Conservation (phyloP, 2,888 invertebrate species). For the Ischnura elegans region DNA sequence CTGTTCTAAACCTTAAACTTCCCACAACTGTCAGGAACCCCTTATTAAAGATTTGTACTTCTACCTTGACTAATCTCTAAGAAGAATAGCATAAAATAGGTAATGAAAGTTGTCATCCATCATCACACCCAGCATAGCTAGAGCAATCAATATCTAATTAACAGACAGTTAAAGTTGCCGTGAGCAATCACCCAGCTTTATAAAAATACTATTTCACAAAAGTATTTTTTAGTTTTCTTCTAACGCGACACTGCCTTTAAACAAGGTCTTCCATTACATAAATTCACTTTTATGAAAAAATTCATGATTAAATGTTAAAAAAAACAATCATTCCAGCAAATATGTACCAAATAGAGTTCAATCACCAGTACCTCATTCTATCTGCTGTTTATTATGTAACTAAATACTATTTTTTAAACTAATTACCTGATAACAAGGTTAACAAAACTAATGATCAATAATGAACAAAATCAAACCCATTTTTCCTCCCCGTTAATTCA, state of each 20-base stretch:
- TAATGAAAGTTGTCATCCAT: not conserved
- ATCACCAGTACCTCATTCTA: not conserved
- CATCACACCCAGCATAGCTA: too few species aligned
- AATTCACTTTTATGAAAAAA: not conserved
- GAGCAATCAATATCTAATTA: not conserved
- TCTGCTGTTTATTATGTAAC: not conserved
- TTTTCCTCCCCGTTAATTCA: not conserved
- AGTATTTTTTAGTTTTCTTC: not conserved
- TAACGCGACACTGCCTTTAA: not conserved
- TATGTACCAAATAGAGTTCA: not conserved
- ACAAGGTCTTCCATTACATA: not conserved
- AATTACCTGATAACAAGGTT: not conserved
- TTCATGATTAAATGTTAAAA: not conserved
- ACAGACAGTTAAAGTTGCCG: not conserved
- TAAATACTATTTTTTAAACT: not conserved
- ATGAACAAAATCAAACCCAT: not conserved
- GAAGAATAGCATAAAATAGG: not conserved
- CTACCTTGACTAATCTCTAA: not conserved
- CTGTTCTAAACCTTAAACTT: not conserved
- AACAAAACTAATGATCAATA: constrained; percentile 12
- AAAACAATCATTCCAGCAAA: not conserved
- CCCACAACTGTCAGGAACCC: not conserved
- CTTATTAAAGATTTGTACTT: not conserved
- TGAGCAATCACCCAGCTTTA: not conserved
- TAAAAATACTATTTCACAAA: not conserved